A percentile compares a stretch with the other conserved stretches of the same genome.
Conservation (phyloP, 2,113 vertebrate genomes). For the Tetrao urogallus region DNA sequence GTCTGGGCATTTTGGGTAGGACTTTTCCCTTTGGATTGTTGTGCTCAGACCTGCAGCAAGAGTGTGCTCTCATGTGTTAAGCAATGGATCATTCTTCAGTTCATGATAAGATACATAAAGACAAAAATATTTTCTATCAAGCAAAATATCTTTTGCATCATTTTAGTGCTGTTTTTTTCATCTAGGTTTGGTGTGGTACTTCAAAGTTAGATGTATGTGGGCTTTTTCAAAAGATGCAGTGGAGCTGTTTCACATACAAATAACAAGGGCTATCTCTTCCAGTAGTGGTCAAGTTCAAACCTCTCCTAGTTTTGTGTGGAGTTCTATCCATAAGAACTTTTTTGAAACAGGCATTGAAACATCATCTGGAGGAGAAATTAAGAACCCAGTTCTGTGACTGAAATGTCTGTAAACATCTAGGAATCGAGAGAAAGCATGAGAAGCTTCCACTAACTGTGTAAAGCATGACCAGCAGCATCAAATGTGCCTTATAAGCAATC, state of each 20-base stretch:
- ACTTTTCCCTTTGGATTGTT: not conserved
- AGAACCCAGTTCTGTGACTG: not conserved
- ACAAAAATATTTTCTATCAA: not conserved
- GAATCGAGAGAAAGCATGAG: not conserved
- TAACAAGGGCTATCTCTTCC: not conserved
- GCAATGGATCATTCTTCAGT: not conserved
- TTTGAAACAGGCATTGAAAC: not conserved
- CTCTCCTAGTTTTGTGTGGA: not conserved
- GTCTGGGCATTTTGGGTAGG: not conserved
- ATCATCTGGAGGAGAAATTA: not conserved
- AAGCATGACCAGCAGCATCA: not conserved
- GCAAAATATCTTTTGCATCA: not conserved
- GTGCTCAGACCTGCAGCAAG: not conserved
- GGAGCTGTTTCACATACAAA: not conserved
- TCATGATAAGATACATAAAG: not conserved
- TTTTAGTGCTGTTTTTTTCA: not conserved
- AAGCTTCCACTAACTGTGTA: not conserved
- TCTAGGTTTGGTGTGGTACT: not conserved
- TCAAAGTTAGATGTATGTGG: not conserved
- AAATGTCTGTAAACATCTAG: not conserved
- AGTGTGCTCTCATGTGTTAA: not conserved
- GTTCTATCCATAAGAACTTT: not conserved
- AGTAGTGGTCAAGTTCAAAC: not conserved
- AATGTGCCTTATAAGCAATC: not conserved
- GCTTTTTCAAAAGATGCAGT: not conserved